Percentiles rank a stretch among this genome's conserved stretches.
Evolutionary conservation across 2,797 vertebrate genomes (phyloP).

Genomic region (Phrynocephalus guinanensis): DNA sequence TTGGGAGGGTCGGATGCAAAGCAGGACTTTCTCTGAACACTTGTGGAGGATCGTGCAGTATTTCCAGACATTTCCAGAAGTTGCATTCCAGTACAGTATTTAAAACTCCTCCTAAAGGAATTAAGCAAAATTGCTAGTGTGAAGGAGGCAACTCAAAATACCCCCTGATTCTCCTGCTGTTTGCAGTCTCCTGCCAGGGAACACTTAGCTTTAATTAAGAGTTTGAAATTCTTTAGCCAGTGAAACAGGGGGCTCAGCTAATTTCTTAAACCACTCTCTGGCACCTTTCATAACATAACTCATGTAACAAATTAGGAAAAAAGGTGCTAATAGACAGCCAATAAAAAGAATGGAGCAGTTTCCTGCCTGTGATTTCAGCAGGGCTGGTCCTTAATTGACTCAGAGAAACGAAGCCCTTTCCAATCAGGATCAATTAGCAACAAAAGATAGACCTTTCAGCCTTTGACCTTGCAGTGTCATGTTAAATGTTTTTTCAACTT

Average conservation of each 20-base stretch:
- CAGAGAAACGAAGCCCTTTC: constrained; percentile 57
- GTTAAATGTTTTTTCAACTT: no score
- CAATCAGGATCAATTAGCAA: not conserved
- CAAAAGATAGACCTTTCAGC: not conserved
- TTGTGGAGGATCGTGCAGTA: no score
- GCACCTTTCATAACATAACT: constrained; percentile 72
- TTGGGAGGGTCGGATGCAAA: no score
- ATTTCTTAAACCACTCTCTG: constrained; percentile 71
- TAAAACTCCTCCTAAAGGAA: not conserved
- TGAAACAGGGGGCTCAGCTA: constrained; percentile 67
- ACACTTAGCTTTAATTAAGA: constrained; percentile 59
- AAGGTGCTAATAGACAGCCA: constrained; percentile 68
- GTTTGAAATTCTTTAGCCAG: constrained; percentile 56
- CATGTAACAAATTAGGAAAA: constrained; percentile 69
- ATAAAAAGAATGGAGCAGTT: constrained; percentile 54
- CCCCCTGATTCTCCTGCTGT: not conserved
- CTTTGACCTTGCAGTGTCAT: no score
- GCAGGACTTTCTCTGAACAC: no score
- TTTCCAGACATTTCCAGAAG: no score
- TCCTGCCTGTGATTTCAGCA: constrained; percentile 60
- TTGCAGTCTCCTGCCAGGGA: constrained; percentile 23
- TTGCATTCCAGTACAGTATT: no score
- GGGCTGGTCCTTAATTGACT: constrained; percentile 56
- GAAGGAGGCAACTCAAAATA: not conserved
- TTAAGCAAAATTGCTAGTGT: not conserved